A percentile compares a stretch with the other conserved stretches of the same genome.
These are phyloP conservation scores for Papilio glaucus DNA, from an alignment of 1,140 invertebrate genomes.

Conservation along the genomic window DNA sequence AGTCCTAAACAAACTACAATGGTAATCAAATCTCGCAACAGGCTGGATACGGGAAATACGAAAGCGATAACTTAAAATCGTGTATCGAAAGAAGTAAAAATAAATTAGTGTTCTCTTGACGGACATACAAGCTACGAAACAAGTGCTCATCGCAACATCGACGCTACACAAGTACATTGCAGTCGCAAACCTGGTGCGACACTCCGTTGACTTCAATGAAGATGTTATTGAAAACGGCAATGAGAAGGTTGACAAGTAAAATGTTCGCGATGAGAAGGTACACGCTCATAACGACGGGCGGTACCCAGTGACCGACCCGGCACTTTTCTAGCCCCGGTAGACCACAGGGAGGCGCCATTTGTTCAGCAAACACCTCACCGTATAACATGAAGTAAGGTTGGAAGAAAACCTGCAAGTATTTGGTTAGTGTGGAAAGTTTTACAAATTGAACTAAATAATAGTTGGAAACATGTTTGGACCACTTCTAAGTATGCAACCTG, in stretches of 20 bases:
- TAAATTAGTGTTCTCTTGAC: slow-evolving; percentile 25
- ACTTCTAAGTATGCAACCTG: neutral
- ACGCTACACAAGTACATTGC: slow-evolving; percentile 45
- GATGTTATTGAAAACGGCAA: slow-evolving; percentile 99
- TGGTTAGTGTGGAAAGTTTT: slow-evolving; percentile 18
- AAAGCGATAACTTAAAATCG: slow-evolving; percentile 37
- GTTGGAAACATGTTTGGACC: slow-evolving; percentile 36
- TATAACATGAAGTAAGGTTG: slow-evolving; percentile 99
- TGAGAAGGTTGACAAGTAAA: slow-evolving; percentile 97
- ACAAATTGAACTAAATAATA: slow-evolving; percentile 44
- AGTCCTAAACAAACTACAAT: slow-evolving; percentile 42
- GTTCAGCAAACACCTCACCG: slow-evolving; percentile 98
- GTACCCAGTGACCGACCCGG: slow-evolving; percentile 95
- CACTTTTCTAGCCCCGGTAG: slow-evolving; percentile 88
- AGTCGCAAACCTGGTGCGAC: slow-evolving; percentile 90
- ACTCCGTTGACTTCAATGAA: slow-evolving; percentile 98
- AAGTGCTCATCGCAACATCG: slow-evolving; percentile 57
- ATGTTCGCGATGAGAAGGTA: slow-evolving; percentile 98
- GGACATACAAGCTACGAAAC: slow-evolving; percentile 29
- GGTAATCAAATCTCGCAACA: slow-evolving; percentile 77
- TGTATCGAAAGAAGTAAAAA: slow-evolving; percentile 29
- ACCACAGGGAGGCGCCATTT: slow-evolving; percentile 93
- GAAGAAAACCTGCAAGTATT: slow-evolving; percentile 91
- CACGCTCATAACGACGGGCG: slow-evolving; percentile 96
- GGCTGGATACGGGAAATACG: slow-evolving; percentile 50